A percentile compares a stretch with the other conserved stretches of the same genome.
Conservation (phyloP, 37 sponge, comb jelly and placozoan species). For the Lycopodina hypogea region DNA sequence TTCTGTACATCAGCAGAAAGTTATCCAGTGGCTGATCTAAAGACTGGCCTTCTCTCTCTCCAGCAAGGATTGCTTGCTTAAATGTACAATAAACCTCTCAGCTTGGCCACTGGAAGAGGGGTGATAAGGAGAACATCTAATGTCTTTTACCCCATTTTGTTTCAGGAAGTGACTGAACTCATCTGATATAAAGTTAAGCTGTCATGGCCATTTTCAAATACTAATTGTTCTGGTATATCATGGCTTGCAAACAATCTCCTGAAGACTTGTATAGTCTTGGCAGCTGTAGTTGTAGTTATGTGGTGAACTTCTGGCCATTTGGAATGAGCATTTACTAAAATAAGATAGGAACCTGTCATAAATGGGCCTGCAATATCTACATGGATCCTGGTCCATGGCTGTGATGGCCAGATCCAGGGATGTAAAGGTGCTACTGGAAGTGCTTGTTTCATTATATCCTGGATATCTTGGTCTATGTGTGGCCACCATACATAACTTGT, state of each 20-base stretch:
- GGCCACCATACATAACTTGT: conserved; percentile 50
- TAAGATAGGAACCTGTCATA: neutral
- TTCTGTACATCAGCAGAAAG: conserved; percentile 26
- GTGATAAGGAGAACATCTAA: conserved; percentile 31
- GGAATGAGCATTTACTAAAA: conserved; percentile 17
- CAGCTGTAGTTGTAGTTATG: conserved; percentile 38
- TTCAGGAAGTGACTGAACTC: conserved; percentile 16
- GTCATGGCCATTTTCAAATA: conserved; percentile 18
- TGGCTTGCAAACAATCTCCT: conserved; percentile 31
- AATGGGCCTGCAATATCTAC: conserved; percentile 34
- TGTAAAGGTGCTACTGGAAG: conserved; percentile 12
- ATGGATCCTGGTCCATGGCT: conserved; percentile 43
- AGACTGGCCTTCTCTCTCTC: no score
- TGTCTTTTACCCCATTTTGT: conserved; percentile 37
- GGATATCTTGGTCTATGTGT: conserved; percentile 12
- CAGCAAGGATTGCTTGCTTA: conserved; percentile 34
- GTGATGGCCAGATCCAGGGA: no score
- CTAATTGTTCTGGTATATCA: conserved; percentile 45
- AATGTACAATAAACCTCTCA: conserved; percentile 40
- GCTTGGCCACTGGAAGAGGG: conserved; percentile 53
- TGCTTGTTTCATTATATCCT: neutral
- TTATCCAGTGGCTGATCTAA: neutral
- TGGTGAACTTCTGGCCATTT: conserved; percentile 35
- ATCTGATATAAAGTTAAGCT: no score
- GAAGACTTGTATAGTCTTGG: conserved; percentile 22